Evolutionary conservation across 1,140 invertebrate species (phyloP).

Genomic region (Macrotrachela quadricornifera): DNA sequence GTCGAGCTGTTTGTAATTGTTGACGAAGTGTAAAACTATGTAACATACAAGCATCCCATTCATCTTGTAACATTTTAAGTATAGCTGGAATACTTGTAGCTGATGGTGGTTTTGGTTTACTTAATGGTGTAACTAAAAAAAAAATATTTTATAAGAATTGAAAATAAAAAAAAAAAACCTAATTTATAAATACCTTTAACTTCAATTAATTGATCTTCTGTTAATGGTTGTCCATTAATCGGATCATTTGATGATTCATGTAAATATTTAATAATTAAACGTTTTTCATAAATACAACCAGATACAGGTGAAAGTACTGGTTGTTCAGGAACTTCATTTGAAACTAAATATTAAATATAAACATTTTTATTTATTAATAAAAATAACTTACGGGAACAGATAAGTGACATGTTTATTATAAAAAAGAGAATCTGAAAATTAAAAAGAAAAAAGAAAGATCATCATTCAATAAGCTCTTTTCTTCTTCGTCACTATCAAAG

Average conservation of each 20-base stretch:
- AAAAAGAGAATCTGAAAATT: too few relatives aligned
- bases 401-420: too few relatives aligned
- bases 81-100: conserved; percentile 94
- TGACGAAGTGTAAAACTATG: conserved; percentile 84
- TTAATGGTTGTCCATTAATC: conserved; percentile 67
- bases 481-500: too few relatives aligned
- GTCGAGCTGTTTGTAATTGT: conserved; percentile 82
- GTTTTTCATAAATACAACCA: conserved; percentile 76
- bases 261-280: conserved; percentile 88
- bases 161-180: neutral
- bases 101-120: conserved; percentile 84
- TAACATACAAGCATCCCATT: conserved; percentile 98
- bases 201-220: conserved; percentile 66
- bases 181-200: conserved; percentile 51
- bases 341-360: too few relatives aligned
- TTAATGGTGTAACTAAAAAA: conserved; percentile 50
- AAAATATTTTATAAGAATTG: neutral
- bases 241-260: conserved; percentile 89
- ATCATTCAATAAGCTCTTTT: too few relatives aligned
- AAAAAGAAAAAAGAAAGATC: too few relatives aligned
- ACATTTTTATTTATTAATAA: too few relatives aligned
- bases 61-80: conserved; percentile 87
- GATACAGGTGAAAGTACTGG: conserved; percentile 85
- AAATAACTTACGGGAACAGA: too few relatives aligned
- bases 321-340: conserved; percentile 42